Evolutionary conservation across 2,888 invertebrate species (phyloP).

Genomic region (Andrena bicolor): DNA sequence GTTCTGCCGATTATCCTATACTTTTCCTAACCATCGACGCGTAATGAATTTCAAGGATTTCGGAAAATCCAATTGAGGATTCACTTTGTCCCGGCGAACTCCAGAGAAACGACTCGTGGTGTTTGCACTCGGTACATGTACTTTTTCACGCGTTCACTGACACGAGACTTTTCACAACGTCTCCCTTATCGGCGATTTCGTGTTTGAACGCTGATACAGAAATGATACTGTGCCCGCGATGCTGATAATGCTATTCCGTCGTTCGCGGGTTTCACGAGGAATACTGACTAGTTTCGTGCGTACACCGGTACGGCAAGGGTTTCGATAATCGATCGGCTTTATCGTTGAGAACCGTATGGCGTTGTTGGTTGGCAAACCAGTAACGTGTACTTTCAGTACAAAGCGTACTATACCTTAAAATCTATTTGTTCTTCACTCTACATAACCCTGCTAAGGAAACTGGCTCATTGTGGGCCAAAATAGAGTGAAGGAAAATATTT

Average conservation of each 20-base stretch:
- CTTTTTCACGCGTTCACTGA: slow-evolving; percentile 30
- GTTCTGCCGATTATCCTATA: slow-evolving; percentile 7
- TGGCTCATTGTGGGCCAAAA: no score
- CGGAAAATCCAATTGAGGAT: no score
- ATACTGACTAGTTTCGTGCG: slow-evolving; percentile 55
- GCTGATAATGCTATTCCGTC: slow-evolving; percentile 37
- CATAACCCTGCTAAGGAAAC: no score
- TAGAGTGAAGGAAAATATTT: no score
- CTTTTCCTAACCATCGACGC: neutral
- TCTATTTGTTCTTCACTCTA: neutral
- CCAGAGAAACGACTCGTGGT: neutral
- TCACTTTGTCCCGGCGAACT: no score
- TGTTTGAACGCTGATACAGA: slow-evolving; percentile 39
- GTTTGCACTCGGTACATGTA: slow-evolving; percentile 18
- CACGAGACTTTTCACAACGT: slow-evolving; percentile 1
- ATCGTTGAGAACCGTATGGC: slow-evolving; percentile 54
- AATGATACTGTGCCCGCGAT: neutral
- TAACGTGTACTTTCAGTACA: neutral
- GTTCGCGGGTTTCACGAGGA: slow-evolving; percentile 44
- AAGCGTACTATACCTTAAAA: neutral
- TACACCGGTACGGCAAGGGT: slow-evolving; percentile 60
- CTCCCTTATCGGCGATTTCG: slow-evolving; percentile 38
- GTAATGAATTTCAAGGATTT: no score
- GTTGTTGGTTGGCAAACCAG: neutral
- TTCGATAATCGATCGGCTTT: slow-evolving; percentile 80